These are phyloP conservation scores for Sarcophilus harrisii DNA, from an alignment of 2,797 vertebrate genomes.

Conservation along the genomic window DNA sequence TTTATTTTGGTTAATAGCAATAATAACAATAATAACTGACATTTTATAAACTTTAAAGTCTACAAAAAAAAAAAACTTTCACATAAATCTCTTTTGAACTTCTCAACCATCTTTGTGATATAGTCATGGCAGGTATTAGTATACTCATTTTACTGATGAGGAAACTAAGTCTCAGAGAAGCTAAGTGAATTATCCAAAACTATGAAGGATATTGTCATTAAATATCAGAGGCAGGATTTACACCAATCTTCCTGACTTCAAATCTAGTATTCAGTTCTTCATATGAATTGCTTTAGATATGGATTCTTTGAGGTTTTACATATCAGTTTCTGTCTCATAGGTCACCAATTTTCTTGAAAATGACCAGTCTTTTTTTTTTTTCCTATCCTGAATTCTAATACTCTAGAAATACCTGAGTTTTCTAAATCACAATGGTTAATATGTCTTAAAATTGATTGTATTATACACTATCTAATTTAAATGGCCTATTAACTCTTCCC, in stretches of 20 bases:
- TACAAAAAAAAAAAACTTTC: too few species aligned
- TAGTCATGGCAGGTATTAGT: too few species aligned
- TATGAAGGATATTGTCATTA: neutral
- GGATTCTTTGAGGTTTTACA: neutral
- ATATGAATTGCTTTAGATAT: neutral
- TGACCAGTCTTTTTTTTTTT: neutral
- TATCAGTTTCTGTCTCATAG: neutral
- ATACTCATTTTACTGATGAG: too few species aligned
- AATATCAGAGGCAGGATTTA: neutral
- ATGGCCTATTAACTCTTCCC: constrained; percentile 28
- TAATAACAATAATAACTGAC: too few species aligned
- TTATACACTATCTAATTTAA: constrained; percentile 4
- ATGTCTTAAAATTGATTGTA: neutral
- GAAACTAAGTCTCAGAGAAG: neutral
- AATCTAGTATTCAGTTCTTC: neutral
- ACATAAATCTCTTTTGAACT: too few species aligned
- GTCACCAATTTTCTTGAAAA: neutral
- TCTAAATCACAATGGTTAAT: neutral
- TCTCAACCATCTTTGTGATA: too few species aligned
- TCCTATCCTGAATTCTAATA: neutral
- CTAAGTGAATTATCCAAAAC: neutral
- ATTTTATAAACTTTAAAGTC: too few species aligned
- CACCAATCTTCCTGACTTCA: neutral
- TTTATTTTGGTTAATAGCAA: too few species aligned
- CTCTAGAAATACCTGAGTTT: neutral